These are phyloP conservation scores for Exocentrus adspersus DNA, from an alignment of 2,888 invertebrate genomes.

Conservation along the genomic window DNA sequence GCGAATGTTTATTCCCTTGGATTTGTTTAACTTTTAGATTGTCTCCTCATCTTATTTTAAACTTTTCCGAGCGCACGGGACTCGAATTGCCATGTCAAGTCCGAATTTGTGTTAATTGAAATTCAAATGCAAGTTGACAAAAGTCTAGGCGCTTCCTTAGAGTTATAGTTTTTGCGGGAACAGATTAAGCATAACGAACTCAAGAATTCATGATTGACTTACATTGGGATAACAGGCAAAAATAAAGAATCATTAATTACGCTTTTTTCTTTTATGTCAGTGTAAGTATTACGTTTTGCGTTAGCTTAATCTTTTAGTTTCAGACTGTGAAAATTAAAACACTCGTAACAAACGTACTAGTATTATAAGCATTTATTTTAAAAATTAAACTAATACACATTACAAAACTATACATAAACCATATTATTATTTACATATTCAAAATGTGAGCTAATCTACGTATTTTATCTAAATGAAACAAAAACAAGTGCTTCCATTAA, in stretches of 20 bases:
- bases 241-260: too few species aligned
- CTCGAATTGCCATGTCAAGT: not conserved
- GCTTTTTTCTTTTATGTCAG: too few species aligned
- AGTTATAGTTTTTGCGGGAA: too few species aligned
- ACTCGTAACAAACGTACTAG: not conserved
- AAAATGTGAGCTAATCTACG: not conserved
- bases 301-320: too few species aligned
- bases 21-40: constrained; percentile 15
- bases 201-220: too few species aligned
- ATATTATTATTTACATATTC: constrained; percentile 10
- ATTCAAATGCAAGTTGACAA: not conserved
- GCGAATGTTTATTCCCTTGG: constrained; percentile 4
- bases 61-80: not conserved
- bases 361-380: constrained; percentile 4
- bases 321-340: too few species aligned
- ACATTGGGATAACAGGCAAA: too few species aligned
- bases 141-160: too few species aligned
- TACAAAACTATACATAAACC: constrained; percentile 2
- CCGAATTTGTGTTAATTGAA: constrained; percentile 11
- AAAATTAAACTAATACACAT: constrained; percentile 7
- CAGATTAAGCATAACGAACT: too few species aligned
- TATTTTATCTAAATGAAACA: not conserved
- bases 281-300: too few species aligned
- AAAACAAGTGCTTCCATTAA: not conserved
- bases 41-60: not conserved